phyloP scores from a whole-genome alignment of 2,797 vertebrate genomes.

The Dendrocincla fuliginosa region DNA sequence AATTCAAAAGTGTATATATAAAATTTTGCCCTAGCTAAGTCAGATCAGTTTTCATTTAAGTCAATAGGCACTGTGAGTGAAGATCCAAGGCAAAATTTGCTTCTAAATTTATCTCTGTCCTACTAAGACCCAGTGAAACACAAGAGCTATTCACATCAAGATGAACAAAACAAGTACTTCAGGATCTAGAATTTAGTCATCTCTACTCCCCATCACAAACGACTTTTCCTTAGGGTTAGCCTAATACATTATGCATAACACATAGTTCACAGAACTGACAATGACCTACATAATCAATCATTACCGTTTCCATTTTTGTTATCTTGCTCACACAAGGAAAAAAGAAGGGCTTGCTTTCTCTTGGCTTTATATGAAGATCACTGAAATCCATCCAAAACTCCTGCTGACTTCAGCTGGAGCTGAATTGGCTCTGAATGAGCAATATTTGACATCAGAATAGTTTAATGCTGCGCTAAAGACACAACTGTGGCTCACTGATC shows the following conservation, averaged over 20 bases:
- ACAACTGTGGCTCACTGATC: not conserved
- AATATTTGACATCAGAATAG: not conserved
- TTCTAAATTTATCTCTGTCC: conserved; percentile 2
- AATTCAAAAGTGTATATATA: not conserved
- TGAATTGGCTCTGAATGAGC: not conserved
- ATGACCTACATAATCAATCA: conserved; percentile 46
- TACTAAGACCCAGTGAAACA: not conserved
- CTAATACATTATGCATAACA: not conserved
- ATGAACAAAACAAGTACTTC: not conserved
- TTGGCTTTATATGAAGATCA: not conserved
- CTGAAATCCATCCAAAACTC: not conserved
- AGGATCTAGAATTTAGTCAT: not conserved
- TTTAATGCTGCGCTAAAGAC: not conserved
- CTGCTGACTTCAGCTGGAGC: not conserved
- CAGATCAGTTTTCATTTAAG: conserved; percentile 24
- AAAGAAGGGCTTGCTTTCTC: not conserved
- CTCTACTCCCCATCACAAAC: not conserved
- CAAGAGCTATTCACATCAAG: not conserved
- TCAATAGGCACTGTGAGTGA: not conserved
- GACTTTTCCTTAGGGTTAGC: not conserved
- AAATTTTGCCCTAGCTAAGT: not conserved
- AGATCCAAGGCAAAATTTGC: conserved; percentile 11
- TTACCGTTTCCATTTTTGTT: not conserved
- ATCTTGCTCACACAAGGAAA: not conserved
- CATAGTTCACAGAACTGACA: not conserved